Percentiles rank a stretch among this genome's conserved stretches.
Conservation (phyloP, 1,140 invertebrate genomes). For the Periplaneta americana region DNA sequence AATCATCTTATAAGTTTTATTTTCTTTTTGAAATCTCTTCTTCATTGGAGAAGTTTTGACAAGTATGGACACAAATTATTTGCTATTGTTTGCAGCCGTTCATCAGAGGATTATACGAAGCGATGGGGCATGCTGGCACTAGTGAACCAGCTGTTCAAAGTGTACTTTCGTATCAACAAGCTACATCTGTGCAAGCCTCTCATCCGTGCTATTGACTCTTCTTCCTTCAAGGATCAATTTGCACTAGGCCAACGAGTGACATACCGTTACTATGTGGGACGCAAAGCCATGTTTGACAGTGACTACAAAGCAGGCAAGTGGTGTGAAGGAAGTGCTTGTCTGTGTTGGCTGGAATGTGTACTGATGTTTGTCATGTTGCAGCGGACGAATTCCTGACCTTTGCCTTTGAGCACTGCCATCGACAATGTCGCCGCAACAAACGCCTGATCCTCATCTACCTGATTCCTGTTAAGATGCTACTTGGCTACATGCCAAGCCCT, state of each 20-base stretch:
- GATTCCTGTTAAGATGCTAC: constrained; percentile 94
- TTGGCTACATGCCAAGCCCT: constrained; percentile 82
- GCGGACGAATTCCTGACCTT: constrained; percentile 90
- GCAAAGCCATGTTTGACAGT: constrained; percentile 97
- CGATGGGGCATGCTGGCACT: constrained; percentile 92
- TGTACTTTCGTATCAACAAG: constrained; percentile 97
- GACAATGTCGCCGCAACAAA: constrained; percentile 80
- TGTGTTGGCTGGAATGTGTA: not conserved
- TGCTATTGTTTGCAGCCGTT: constrained; percentile 36
- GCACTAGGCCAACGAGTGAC: constrained; percentile 84
- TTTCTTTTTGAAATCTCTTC: too few species aligned
- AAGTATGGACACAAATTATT: too few species aligned
- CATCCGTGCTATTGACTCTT: constrained; percentile 92
- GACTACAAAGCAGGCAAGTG: constrained; percentile 74
- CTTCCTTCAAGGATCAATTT: constrained; percentile 83
- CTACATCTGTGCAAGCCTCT: constrained; percentile 94
- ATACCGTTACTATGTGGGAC: constrained; percentile 94
- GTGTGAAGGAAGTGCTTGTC: not conserved
- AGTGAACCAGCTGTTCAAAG: constrained; percentile 96
- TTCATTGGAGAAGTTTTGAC: too few species aligned
- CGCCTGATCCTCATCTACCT: constrained; percentile 91
- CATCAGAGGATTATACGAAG: constrained; percentile 85
- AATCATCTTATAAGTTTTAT: too few species aligned
- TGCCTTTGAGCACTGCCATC: constrained; percentile 89
- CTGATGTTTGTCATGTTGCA: constrained; percentile 27